Evolutionary conservation across 2,888 invertebrate species (phyloP).

Genomic region (Oscheius sp.): DNA sequence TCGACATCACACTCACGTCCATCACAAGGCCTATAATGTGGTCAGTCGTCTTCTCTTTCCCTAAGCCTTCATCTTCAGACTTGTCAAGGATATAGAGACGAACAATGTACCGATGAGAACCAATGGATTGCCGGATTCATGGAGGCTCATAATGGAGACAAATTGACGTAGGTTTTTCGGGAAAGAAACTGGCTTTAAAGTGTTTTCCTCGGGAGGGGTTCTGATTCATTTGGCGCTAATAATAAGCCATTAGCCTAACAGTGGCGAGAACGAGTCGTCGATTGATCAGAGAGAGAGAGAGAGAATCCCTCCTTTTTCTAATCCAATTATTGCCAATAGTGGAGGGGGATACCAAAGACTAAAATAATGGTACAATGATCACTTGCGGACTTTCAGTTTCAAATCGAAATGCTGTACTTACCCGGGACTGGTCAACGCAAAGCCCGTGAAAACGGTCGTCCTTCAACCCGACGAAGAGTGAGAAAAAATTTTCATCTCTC

Average conservation of each 20-base stretch:
- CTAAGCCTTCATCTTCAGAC: slow-evolving; percentile 28
- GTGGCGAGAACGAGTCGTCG: too few species aligned
- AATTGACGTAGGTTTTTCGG: slow-evolving; percentile 44
- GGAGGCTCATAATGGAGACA: slow-evolving; percentile 64
- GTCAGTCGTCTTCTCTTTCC: not conserved
- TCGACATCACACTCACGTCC: not conserved
- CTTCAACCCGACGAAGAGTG: slow-evolving; percentile 55
- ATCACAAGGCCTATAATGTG: not conserved
- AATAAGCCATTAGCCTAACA: too few species aligned
- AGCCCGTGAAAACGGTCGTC: slow-evolving; percentile 53
- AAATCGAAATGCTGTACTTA: slow-evolving; percentile 63
- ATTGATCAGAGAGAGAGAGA: too few species aligned
- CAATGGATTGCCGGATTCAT: slow-evolving; percentile 65
- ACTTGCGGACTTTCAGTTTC: slow-evolving; percentile 51
- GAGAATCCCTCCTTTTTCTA: too few species aligned
- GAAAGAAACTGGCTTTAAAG: too few species aligned
- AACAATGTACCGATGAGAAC: slow-evolving; percentile 49
- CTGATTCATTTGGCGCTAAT: too few species aligned
- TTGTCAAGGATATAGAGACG: slow-evolving; percentile 48
- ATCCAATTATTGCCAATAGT: too few species aligned
- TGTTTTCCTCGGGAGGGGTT: too few species aligned
- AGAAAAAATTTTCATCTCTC: not conserved
- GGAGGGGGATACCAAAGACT: too few species aligned
- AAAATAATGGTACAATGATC: too few species aligned
- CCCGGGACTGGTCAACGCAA: slow-evolving; percentile 49